These are phyloP conservation scores for Campylomormyrus tamandua DNA, from an alignment of 2,113 vertebrate species.

Conservation along the genomic window DNA sequence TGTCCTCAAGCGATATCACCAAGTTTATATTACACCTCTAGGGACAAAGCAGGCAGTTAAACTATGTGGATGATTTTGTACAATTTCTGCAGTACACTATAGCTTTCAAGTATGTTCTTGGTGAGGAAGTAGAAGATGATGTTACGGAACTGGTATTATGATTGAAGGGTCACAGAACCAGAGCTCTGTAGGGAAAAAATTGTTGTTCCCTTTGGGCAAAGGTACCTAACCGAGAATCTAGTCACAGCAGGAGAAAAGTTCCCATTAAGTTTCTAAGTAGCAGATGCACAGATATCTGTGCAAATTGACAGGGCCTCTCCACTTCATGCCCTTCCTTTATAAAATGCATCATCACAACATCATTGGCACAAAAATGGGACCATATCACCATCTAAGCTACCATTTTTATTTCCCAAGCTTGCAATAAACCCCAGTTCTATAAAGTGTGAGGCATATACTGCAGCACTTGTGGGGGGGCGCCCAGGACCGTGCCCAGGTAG, in stretches of 20 bases:
- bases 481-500: neutral
- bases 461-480: neutral
- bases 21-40: neutral
- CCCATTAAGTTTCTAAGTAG: neutral
- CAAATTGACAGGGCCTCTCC: neutral
- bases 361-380: neutral
- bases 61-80: neutral
- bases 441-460: neutral
- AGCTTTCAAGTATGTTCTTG: neutral
- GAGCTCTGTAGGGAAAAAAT: neutral
- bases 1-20: neutral
- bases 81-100: neutral
- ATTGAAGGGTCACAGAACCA: neutral
- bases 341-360: neutral
- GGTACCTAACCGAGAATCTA: neutral
- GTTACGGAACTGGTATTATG: neutral
- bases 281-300: neutral
- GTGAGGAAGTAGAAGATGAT: neutral
- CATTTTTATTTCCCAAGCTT: neutral
- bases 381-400: neutral
- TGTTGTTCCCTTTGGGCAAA: neutral
- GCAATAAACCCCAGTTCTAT: neutral
- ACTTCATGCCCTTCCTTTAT: neutral
- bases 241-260: neutral
- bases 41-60: neutral